Evolutionary conservation across 2,888 invertebrate species (phyloP).

Genomic region (Drepanosiphum platanoidis): DNA sequence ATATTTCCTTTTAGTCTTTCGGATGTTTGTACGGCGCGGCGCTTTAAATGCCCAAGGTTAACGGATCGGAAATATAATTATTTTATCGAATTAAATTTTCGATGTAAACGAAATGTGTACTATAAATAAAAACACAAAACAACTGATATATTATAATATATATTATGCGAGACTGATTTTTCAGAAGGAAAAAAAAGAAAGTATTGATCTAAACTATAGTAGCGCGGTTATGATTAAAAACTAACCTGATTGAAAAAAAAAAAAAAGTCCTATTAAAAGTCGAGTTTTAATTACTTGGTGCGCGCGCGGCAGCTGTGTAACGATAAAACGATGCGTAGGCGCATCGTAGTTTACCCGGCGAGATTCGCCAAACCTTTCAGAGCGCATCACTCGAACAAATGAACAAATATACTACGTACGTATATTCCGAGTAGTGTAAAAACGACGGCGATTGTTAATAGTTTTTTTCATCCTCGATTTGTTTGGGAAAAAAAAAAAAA

Average conservation of each 20-base stretch:
- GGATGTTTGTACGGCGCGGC: background rate
- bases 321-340: background rate
- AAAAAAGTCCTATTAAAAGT: background rate
- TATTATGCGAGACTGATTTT: too few species aligned
- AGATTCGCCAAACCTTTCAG: background rate
- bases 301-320: background rate
- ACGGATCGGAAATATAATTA: background rate
- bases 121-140: background rate
- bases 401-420: too few species aligned
- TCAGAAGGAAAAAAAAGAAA: too few species aligned
- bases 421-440: conserved; percentile 22
- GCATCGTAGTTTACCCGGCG: background rate
- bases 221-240: background rate
- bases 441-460: background rate
- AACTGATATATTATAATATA: background rate
- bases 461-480: background rate
- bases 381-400: background rate
- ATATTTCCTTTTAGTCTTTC: background rate
- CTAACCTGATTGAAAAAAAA: background rate
- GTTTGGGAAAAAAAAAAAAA: background rate
- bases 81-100: background rate
- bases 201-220: background rate
- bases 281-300: background rate
- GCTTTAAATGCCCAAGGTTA: background rate
- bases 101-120: background rate